phyloP scores from a whole-genome alignment of 37 sponge, comb jelly and placozoan genomes.

The Tethya wilhelma region DNA sequence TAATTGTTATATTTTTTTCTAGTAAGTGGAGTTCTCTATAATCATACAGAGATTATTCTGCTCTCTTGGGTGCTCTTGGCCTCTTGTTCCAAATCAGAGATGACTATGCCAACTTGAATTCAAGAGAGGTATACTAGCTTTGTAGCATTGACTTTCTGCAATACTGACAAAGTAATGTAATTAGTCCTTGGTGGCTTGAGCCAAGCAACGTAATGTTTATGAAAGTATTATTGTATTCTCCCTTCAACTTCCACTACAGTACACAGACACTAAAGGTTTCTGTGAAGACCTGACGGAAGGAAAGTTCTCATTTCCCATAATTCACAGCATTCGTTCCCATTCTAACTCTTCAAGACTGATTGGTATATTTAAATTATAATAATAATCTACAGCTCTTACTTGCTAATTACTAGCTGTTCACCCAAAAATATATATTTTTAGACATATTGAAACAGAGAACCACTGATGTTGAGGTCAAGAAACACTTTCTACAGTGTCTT shows the following conservation, averaged over 20 bases:
- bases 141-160: neutral
- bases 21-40: neutral
- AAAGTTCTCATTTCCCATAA: conserved; percentile 95
- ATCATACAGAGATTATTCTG: conserved; percentile 26
- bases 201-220: too few species aligned
- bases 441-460: conserved; percentile 84
- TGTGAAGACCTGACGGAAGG: conserved; percentile 97
- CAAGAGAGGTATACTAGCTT: conserved; percentile 65
- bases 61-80: conserved; percentile 78
- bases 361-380: conserved; percentile 41
- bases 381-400: neutral
- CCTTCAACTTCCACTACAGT: conserved; percentile 57
- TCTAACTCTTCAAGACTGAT: conserved; percentile 47
- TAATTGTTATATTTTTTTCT: neutral
- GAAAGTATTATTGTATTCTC: too few species aligned
- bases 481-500: conserved; percentile 72
- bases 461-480: conserved; percentile 78
- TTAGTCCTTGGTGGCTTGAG: too few species aligned
- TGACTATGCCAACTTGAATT: conserved; percentile 90
- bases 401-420: neutral
- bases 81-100: conserved; percentile 95
- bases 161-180: too few species aligned
- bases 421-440: too few species aligned
- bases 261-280: conserved; percentile 91
- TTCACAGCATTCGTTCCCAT: conserved; percentile 76